phyloP scores from a whole-genome alignment of 2,113 vertebrate genomes.

The Rousettus leschenaultii region DNA sequence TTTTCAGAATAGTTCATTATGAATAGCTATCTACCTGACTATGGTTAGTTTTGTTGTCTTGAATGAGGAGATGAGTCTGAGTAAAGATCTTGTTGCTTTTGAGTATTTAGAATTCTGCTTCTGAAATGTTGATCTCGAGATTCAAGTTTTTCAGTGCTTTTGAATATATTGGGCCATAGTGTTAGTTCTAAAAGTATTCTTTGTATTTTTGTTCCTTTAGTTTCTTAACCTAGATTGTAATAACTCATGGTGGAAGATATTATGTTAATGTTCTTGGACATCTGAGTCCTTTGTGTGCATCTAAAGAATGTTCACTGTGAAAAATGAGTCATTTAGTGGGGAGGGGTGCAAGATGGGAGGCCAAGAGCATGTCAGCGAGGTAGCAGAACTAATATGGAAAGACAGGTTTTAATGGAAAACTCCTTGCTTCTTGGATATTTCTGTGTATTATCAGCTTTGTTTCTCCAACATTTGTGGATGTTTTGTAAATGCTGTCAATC shows the following conservation, averaged over 20 bases:
- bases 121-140: slow-evolving; percentile 40
- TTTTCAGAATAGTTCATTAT: slow-evolving; percentile 57
- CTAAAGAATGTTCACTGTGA: background rate
- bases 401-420: background rate
- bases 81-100: slow-evolving; percentile 61
- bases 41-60: slow-evolving; percentile 3
- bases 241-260: background rate
- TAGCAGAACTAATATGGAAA: background rate
- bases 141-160: slow-evolving; percentile 45
- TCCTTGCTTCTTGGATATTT: background rate
- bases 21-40: slow-evolving; percentile 44
- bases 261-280: background rate
- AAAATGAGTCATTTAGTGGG: background rate
- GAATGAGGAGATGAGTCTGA: slow-evolving; percentile 1
- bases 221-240: slow-evolving; percentile 49
- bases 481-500: background rate
- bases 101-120: slow-evolving; percentile 58
- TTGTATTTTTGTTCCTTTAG: slow-evolving; percentile 3
- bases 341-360: background rate
- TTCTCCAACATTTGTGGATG: slow-evolving; percentile 2
- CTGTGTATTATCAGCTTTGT: background rate
- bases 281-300: slow-evolving; percentile 10
- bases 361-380: background rate
- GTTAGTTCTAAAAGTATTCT: slow-evolving; percentile 39
- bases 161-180: slow-evolving; percentile 25